Evolutionary conservation across 2,888 invertebrate genomes (phyloP).

Genomic region (Tortricodes alternella): DNA sequence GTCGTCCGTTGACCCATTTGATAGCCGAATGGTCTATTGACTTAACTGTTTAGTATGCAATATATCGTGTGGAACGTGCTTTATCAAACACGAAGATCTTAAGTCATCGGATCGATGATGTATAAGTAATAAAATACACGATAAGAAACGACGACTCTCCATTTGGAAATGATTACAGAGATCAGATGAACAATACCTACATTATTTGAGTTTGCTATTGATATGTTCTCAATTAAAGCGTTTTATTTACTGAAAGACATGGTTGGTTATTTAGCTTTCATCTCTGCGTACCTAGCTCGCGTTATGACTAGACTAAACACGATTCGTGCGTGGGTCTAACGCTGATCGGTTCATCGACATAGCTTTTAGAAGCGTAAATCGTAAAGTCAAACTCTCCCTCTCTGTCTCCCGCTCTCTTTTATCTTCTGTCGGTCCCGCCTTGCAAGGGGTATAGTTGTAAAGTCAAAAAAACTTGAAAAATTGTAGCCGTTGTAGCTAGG

Average conservation of each 20-base stretch:
- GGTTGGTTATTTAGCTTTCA: too few relatives aligned
- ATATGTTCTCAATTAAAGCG: not conserved
- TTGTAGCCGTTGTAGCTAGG: too few relatives aligned
- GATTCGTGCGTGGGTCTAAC: too few relatives aligned
- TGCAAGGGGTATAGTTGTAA: too few relatives aligned
- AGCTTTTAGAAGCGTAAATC: too few relatives aligned
- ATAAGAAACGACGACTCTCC: constrained; percentile 2
- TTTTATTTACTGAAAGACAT: not conserved
- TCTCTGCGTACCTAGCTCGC: too few relatives aligned
- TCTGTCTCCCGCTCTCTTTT: too few relatives aligned
- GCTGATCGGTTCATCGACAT: too few relatives aligned
- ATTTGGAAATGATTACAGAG: not conserved
- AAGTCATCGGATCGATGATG: constrained; percentile 13
- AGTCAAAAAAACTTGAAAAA: too few relatives aligned
- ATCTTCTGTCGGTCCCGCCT: too few relatives aligned
- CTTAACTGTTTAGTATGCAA: constrained; percentile 27
- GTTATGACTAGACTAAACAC: too few relatives aligned
- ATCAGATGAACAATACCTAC: not conserved
- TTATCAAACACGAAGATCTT: constrained; percentile 15
- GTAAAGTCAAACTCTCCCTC: too few relatives aligned
- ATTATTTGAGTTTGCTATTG: not conserved
- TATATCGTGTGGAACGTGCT: constrained; percentile 23
- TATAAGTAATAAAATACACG: not conserved
- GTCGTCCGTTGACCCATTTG: not conserved
- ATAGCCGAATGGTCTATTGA: constrained; percentile 16